phyloP scores from a whole-genome alignment of 64 coral and sea anemone species.

The Stichodactyla helianthus region DNA sequence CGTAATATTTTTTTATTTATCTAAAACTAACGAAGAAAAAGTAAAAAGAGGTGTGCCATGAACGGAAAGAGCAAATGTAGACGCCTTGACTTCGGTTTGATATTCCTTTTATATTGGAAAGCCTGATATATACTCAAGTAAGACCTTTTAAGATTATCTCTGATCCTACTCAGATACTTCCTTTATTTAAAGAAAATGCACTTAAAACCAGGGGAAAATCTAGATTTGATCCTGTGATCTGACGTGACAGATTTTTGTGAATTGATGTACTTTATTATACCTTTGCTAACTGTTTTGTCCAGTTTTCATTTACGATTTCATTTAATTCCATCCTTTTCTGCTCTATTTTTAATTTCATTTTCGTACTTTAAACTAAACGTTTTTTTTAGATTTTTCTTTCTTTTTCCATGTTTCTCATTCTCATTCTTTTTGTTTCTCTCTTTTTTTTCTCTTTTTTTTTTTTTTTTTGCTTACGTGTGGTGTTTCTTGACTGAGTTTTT shows the following conservation, averaged over 20 bases:
- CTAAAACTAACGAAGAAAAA: neutral
- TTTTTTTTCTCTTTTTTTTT: neutral
- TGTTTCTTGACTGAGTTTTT: neutral
- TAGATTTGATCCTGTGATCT: neutral
- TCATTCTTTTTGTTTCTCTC: neutral
- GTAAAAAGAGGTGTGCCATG: neutral
- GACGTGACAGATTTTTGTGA: neutral
- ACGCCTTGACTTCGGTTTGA: neutral
- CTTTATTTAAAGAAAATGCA: neutral
- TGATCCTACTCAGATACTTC: neutral
- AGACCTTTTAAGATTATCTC: constrained; percentile 11
- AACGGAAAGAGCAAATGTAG: neutral
- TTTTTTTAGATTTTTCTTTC: neutral
- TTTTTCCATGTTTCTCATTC: neutral
- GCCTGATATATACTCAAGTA: neutral
- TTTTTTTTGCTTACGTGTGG: neutral
- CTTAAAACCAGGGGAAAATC: neutral
- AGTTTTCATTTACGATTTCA: neutral
- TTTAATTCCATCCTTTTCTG: neutral
- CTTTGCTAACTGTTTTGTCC: neutral
- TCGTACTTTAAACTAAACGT: neutral
- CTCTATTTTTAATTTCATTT: neutral
- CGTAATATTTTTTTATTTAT: neutral
- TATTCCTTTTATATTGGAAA: neutral
- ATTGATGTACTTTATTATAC: neutral